Evolutionary conservation across 2,113 vertebrate genomes (phyloP), one percentile per base, ranked within the genome.

Genomic region (Chionomys nivalis): DNA sequence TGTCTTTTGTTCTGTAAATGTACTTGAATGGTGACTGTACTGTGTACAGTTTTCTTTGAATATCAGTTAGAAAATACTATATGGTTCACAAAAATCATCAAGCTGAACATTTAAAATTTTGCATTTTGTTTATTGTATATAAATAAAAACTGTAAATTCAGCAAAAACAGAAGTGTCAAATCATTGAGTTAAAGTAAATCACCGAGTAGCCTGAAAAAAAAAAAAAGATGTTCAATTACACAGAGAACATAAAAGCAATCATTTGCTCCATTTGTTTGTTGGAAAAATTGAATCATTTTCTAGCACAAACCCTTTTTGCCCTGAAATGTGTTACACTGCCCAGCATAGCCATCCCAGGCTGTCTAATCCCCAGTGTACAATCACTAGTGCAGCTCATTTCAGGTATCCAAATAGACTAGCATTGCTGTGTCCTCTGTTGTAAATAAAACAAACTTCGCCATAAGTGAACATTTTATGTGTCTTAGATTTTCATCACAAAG

Each of bases 401-500:
- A 42, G 49, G 33, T 90, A 83, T 89, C 49, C 89, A 90, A 96
- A 86, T 86, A 90, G 90, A 90, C 76, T 93, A 87, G 78, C 49
- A 76, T 87, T 95, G 85, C 81, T 95, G 39, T 68, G 89, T 1
- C 83, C 77, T 88, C 95, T 88, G 79, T 88, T 70, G 77, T 93
- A 96, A 96, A 97, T 92, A 93, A 94, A 88, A 93, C 91, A 91
- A 89, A 91, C 61, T 23, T 47, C 70, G 47, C 52, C 79, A 70
- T 65, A 93, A 93, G 44, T 28, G 33, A 93, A 76, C 39, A 83
- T 95, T 94, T 94, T 96, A 95, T 91, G 11, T 52, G 28, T 91
- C 88, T 97, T 96, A 96, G 65, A 92, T 94, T 96, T 97, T 96
- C 52, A 94, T 90, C 91, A 93, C 52, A 87, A 93, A 91, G 72